Base-by-base conservation (phyloP, 64 coral and sea anemone species). In the Hydrozoanthus tunicans region DNA sequence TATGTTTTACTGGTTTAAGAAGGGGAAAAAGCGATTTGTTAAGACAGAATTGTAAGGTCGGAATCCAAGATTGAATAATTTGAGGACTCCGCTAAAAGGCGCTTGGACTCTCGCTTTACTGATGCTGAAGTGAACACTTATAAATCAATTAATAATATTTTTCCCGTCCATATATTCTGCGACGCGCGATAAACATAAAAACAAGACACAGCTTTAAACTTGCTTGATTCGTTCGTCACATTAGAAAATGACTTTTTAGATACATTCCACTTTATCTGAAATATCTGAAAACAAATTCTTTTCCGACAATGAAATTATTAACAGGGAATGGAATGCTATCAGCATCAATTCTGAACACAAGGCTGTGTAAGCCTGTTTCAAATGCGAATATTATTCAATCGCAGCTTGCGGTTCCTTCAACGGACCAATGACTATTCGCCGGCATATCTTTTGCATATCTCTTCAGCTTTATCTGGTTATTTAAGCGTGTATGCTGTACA, bases 361-460 rank as follows among this genome's bases (percentile, higher is more conserved):
- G 32, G 3, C 12, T 4, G 9, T 51, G 26, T 76, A 43, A 43
- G 9, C 72, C 9, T 76, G 72, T 52, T 26, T 5, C 14, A 76
- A 76, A 76, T 52, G 13, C 72, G 53, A 76, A 76, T 26, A 51
- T 76, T 51, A 76, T 76, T 76, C 72, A 76, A 52, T 12, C 27
- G 43, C 25, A 76, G 26, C 14, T 32, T 76, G 70, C 24, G 72
- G 72, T 76, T 76, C 53, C 53, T 12, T 53, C 72, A 43, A 43
- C 32, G 32, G 71, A 9, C 9, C 27, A 76, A 43, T 32, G 32
- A 12, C 9, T 12, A 76, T 12, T 3, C 5, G 14, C 32, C 27
- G 25, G 14, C 53, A 1, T 4, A 4, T 76, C 53, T 51, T 53
- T 9, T 4, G 24, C 4, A 52, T 12, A 26, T 76, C 23, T 73